phyloP scores from a whole-genome alignment of 2,797 vertebrate genomes.

The Anas bahamensis region DNA sequence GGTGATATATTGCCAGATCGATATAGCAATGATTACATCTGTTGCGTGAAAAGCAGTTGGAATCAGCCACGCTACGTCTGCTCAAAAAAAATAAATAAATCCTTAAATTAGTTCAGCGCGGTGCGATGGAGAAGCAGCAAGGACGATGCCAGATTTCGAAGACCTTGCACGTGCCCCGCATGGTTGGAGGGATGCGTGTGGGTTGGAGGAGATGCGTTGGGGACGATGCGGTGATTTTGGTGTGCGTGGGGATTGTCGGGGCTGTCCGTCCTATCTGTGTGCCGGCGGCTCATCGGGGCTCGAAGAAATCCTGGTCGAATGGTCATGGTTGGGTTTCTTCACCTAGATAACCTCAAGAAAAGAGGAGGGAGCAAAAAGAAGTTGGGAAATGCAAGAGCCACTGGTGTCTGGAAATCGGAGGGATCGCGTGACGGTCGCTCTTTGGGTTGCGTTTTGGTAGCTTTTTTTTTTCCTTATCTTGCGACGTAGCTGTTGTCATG shows the following conservation, averaged over 20 bases:
- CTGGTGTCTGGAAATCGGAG: neutral
- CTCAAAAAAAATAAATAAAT: neutral
- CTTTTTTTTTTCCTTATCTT: neutral
- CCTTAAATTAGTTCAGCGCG: neutral
- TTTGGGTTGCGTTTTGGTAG: neutral
- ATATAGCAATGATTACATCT: neutral
- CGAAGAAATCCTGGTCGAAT: neutral
- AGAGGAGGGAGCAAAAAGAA: neutral
- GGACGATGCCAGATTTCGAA: neutral
- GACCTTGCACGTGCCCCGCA: rapidly evolving
- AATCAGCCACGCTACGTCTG: neutral
- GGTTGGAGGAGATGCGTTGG: rapidly evolving
- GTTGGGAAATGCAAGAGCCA: neutral
- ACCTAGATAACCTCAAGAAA: neutral
- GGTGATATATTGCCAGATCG: neutral
- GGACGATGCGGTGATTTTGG: neutral
- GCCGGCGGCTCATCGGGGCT: neutral
- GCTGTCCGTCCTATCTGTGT: neutral
- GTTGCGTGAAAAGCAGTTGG: neutral
- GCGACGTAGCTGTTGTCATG: neutral
- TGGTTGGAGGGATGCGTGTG: rapidly evolving
- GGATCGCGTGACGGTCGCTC: no score
- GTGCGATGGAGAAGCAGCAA: no score
- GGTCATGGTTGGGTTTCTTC: neutral
- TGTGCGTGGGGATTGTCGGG: neutral